Conservation (phyloP, 2,797 vertebrate genomes). For the Lacerta agilis region DNA sequence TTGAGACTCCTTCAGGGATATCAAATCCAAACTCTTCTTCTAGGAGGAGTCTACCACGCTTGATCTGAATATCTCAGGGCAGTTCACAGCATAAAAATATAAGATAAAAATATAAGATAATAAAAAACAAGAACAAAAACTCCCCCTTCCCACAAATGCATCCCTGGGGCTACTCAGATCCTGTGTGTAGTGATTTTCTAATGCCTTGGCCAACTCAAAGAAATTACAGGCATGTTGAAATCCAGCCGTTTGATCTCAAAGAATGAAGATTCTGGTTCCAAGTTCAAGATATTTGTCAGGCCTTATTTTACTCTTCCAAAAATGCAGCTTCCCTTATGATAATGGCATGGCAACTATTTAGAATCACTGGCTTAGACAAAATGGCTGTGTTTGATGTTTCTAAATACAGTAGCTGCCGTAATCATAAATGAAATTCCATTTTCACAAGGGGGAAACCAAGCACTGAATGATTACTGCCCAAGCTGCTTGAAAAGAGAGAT, state of each 20-base stretch:
- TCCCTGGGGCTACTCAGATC: background rate
- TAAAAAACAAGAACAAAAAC: no score
- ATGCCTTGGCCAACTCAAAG: background rate
- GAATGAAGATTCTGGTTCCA: background rate
- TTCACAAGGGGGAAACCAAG: background rate
- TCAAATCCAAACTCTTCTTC: no score
- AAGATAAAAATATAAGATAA: no score
- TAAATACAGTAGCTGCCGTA: background rate
- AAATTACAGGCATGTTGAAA: constrained; percentile 17
- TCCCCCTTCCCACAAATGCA: background rate
- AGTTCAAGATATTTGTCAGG: constrained; percentile 9
- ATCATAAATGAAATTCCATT: constrained; percentile 14
- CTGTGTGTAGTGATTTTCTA: background rate
- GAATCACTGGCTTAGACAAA: constrained; percentile 5
- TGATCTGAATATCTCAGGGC: no score
- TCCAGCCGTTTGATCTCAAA: background rate
- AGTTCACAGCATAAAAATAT: no score
- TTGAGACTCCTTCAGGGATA: no score
- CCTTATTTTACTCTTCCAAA: background rate
- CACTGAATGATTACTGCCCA: constrained; percentile 54
- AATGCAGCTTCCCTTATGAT: background rate
- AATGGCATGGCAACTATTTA: background rate
- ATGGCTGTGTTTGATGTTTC: constrained; percentile 1
- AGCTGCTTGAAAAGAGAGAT: constrained; percentile 37
- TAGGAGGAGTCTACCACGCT: no score